Percentiles rank a stretch among this genome's conserved stretches.
Evolutionary conservation across 2,797 vertebrate species (phyloP).

Genomic region (Iguana delicatissima): DNA sequence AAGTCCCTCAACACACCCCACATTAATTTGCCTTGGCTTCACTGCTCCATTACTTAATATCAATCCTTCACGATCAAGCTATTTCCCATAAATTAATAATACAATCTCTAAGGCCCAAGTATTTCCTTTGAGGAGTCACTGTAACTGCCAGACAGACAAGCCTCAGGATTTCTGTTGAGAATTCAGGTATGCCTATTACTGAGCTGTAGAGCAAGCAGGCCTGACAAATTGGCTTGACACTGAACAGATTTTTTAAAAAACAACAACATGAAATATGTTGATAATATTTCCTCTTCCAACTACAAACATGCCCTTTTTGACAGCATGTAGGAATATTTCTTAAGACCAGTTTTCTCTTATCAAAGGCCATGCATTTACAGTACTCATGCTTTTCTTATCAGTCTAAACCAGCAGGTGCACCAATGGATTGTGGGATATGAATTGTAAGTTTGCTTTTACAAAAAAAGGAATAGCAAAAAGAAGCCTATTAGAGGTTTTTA

Average conservation of each 20-base stretch:
- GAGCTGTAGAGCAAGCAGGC: not conserved
- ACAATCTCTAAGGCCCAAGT: not conserved
- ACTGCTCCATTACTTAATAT: not conserved
- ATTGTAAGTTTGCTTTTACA: conserved; percentile 13
- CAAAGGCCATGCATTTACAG: conserved; percentile 16
- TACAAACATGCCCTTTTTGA: conserved; percentile 24
- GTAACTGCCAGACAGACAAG: not conserved
- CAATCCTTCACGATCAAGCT: not conserved
- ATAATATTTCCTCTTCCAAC: conserved; percentile 23
- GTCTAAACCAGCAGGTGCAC: conserved; percentile 40
- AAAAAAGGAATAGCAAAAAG: conserved; percentile 25
- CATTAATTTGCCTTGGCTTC: not conserved
- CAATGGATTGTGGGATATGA: conserved; percentile 34
- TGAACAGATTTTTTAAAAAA: not conserved
- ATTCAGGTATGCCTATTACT: not conserved
- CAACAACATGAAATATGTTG: conserved; percentile 28
- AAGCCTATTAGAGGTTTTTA: conserved; percentile 5
- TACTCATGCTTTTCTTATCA: conserved; percentile 45
- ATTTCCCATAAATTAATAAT: not conserved
- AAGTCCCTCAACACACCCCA: not conserved
- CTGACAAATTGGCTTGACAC: fast-evolving
- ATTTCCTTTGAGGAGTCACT: not conserved
- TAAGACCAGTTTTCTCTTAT: conserved; percentile 38
- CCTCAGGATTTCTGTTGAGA: conserved; percentile 19
- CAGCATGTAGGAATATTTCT: conserved; percentile 39